A percentile compares a stretch with the other conserved stretches of the same genome.
These are phyloP conservation scores for Trichonephila clavata DNA, from an alignment of 1,140 invertebrate genomes.

Conservation along the genomic window DNA sequence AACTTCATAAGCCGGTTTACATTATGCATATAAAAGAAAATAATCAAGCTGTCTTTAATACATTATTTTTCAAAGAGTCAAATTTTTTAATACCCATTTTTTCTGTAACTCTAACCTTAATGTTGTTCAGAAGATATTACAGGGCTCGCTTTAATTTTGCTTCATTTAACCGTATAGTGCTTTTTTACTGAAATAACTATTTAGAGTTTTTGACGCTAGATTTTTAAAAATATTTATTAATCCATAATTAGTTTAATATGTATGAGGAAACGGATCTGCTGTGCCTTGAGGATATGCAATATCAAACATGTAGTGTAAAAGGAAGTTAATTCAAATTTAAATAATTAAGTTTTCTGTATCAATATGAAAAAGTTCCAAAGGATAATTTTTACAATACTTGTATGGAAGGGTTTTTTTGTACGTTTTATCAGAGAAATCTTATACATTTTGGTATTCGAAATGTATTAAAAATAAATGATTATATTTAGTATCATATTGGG, in stretches of 20 bases:
- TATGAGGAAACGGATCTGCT: background rate
- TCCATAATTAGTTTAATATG: constrained; percentile 3
- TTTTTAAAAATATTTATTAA: background rate
- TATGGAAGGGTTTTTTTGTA: background rate
- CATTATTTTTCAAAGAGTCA: background rate
- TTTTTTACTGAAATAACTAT: too few relatives aligned
- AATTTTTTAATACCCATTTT: background rate
- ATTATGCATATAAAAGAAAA: background rate
- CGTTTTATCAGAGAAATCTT: too few relatives aligned
- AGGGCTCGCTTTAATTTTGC: background rate
- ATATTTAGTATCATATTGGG: too few relatives aligned
- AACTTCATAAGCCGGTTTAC: background rate
- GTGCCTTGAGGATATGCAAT: background rate
- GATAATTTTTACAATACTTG: background rate
- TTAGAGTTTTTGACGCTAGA: too few relatives aligned
- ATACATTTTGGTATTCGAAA: too few relatives aligned
- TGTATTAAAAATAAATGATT: too few relatives aligned
- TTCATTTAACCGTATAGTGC: background rate
- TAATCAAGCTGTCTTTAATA: background rate
- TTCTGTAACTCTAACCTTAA: background rate
- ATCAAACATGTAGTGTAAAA: background rate
- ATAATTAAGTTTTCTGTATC: background rate
- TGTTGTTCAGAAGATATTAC: background rate
- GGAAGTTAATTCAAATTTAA: background rate
- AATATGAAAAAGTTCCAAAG: background rate